Percentiles rank a stretch among this genome's conserved stretches.
These are phyloP conservation scores for Noturus placidus DNA, from an alignment of 2,113 vertebrate genomes.

Conservation along the genomic window DNA sequence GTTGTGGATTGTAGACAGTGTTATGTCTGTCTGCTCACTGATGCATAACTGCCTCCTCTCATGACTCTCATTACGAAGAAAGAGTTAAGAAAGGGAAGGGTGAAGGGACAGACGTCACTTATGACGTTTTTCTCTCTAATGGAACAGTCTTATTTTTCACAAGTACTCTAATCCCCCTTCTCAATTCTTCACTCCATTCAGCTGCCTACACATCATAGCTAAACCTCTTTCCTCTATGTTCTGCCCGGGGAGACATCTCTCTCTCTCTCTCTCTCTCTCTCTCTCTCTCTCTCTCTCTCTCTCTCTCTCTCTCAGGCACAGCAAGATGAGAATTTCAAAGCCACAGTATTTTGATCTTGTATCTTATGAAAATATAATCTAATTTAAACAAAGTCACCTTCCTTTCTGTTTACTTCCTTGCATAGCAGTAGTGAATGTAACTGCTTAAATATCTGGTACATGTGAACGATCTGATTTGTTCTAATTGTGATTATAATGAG, in stretches of 20 bases:
- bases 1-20: neutral
- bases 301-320: neutral
- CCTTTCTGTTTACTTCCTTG: no score
- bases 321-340: neutral
- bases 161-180: conserved; percentile 17
- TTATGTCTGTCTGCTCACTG: neutral
- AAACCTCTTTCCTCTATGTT: conserved; percentile 34
- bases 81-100: neutral
- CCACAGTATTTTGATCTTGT: neutral
- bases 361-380: conserved; percentile 7
- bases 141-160: conserved; percentile 50
- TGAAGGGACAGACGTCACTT: conserved; percentile 51
- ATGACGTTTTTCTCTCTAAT: conserved; percentile 41
- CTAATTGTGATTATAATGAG: neutral
- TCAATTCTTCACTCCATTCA: conserved; percentile 27
- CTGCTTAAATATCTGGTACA: neutral
- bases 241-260: conserved; percentile 20
- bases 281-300: neutral
- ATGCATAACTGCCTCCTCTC: conserved; percentile 10
- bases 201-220: conserved; percentile 15
- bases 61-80: conserved; percentile 9
- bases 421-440: neutral
- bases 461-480: neutral
- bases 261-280: neutral
- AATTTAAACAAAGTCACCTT: conserved; percentile 20